A percentile compares a stretch with the other conserved stretches of the same genome.
Conservation (phyloP, 37 sponge, comb jelly and placozoan species). For the Cliona cf. orientalis region DNA sequence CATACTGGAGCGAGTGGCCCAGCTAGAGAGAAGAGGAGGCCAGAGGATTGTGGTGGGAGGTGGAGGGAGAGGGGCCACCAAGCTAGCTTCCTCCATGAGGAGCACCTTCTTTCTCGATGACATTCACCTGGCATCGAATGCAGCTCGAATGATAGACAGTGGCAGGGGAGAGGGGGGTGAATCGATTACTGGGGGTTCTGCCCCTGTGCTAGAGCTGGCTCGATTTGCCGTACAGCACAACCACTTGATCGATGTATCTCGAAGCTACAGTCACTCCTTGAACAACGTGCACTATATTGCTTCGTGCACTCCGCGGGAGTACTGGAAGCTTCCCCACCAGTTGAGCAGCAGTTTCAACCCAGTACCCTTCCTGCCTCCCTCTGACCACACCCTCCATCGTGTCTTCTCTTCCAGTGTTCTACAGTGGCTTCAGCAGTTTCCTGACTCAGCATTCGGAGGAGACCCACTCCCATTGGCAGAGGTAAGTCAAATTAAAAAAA, state of each 20-base stretch:
- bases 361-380: constrained; percentile 55
- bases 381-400: constrained; percentile 31
- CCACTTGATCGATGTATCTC: constrained; percentile 10
- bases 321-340: constrained; percentile 10
- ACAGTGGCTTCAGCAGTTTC: constrained; percentile 45
- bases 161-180: background rate
- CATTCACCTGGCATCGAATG: constrained; percentile 42
- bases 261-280: constrained; percentile 28
- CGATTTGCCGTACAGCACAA: constrained; percentile 15
- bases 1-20: constrained; percentile 15
- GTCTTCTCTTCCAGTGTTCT: constrained; percentile 32
- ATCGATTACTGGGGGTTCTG: too few species aligned
- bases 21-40: constrained; percentile 9
- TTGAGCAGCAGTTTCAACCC: constrained; percentile 28
- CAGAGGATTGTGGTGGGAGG: too few species aligned
- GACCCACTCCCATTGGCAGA: constrained; percentile 17
- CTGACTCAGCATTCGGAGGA: constrained; percentile 14
- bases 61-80: background rate
- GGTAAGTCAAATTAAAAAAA: constrained; percentile 5
- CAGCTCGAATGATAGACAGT: background rate
- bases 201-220: constrained; percentile 22
- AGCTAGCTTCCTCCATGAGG: background rate
- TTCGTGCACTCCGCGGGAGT: constrained; percentile 19
- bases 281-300: constrained; percentile 29
- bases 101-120: constrained; percentile 65